Conservation (phyloP, 2,113 vertebrate genomes). For the Guaruba guarouba region DNA sequence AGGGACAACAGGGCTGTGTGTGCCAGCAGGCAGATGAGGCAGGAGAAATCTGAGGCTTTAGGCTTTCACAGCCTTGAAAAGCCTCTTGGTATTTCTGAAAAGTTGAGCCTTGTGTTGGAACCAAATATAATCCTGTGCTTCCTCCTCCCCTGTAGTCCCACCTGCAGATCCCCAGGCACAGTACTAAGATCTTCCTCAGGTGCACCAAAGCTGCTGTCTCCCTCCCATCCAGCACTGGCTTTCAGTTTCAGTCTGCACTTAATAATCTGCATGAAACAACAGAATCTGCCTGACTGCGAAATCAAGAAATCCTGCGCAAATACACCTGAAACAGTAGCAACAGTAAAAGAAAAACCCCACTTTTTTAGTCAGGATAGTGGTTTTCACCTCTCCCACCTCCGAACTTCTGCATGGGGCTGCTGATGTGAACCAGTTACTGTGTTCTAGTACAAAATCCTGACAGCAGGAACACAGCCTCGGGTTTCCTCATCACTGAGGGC, state of each 20-base stretch:
- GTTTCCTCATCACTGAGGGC: background rate
- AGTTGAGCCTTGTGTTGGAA: background rate
- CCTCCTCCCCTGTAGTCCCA: background rate
- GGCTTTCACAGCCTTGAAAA: conserved; percentile 10
- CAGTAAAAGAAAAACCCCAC: background rate
- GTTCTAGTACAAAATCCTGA: background rate
- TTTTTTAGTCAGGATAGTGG: background rate
- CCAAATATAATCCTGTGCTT: background rate
- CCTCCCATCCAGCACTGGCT: background rate
- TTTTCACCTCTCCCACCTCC: background rate
- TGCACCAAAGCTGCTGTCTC: background rate
- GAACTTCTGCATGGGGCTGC: background rate
- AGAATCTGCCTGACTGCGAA: background rate
- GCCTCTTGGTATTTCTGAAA: background rate
- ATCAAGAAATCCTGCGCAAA: background rate
- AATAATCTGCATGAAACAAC: background rate
- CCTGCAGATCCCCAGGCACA: background rate
- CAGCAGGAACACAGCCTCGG: background rate
- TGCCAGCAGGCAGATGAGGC: conserved; percentile 16
- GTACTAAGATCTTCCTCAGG: background rate
- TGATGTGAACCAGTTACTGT: background rate
- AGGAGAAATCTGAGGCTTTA: conserved; percentile 24
- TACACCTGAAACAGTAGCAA: background rate
- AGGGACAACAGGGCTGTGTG: background rate
- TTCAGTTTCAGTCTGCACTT: background rate